Percentiles rank a stretch among this genome's conserved stretches.
These are phyloP conservation scores for Danaus chrysippus DNA, from an alignment of 2,888 invertebrate genomes.

Conservation along the genomic window DNA sequence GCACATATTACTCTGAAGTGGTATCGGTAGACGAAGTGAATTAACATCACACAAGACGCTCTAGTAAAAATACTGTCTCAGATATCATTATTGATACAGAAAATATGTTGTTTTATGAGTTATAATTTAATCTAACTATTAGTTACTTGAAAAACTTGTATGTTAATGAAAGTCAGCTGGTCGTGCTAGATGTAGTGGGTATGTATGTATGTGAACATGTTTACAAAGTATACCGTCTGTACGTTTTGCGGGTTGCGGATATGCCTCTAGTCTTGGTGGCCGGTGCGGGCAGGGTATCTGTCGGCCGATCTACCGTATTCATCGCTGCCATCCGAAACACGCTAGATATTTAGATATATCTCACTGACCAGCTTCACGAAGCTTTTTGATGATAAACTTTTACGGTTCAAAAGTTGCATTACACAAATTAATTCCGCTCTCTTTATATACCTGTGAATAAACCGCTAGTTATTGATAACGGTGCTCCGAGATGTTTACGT, in stretches of 20 bases:
- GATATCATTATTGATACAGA: no score
- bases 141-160: no score
- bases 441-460: slow-evolving; percentile 43
- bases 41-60: no score
- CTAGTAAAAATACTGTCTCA: no score
- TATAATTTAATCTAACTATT: no score
- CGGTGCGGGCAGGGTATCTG: slow-evolving; percentile 53
- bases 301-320: slow-evolving; percentile 70
- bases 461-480: slow-evolving; percentile 19
- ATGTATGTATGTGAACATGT: no score
- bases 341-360: slow-evolving; percentile 64
- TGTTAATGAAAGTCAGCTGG: no score
- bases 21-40: no score
- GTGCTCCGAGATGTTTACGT: slow-evolving; percentile 10
- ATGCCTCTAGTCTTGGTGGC: slow-evolving; percentile 44
- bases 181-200: no score
- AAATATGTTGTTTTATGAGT: no score
- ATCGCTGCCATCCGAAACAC: slow-evolving; percentile 59
- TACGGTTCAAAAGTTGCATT: slow-evolving; percentile 66
- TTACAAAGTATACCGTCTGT: not conserved
- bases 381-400: slow-evolving; percentile 63
- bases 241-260: slow-evolving; percentile 1
- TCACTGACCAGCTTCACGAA: slow-evolving; percentile 54
- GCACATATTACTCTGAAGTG: no score
- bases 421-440: slow-evolving; percentile 65